phyloP scores from a whole-genome alignment of 2,888 invertebrate species.

The Pammene fasciana region DNA sequence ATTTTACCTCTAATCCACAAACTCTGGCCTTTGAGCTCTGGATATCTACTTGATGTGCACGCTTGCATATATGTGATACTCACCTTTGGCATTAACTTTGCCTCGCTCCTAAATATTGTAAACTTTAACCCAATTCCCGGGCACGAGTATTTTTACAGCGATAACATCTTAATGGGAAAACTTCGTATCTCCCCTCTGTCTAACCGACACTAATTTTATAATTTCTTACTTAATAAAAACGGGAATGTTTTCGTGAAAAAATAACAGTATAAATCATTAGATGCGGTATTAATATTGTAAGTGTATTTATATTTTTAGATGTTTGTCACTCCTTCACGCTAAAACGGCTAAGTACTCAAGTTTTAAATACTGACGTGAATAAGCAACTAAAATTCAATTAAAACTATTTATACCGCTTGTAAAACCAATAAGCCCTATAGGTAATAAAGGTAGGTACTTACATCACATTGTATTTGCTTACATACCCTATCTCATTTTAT shows the following conservation, averaged over 20 bases:
- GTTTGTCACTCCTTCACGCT: too few relatives aligned
- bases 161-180: constrained; percentile 30
- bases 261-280: constrained; percentile 18
- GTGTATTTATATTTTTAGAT: too few relatives aligned
- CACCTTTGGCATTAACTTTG: constrained; percentile 20
- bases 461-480: too few relatives aligned
- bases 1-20: not conserved
- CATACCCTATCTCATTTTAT: too few relatives aligned
- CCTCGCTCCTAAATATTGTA: constrained; percentile 20
- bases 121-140: constrained; percentile 20
- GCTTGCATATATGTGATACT: constrained; percentile 15
- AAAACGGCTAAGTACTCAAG: too few relatives aligned
- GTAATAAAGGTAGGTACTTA: too few relatives aligned
- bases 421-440: too few relatives aligned
- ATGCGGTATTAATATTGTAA: not conserved
- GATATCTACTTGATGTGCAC: constrained; percentile 11
- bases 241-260: constrained; percentile 7
- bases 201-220: constrained; percentile 25
- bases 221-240: constrained; percentile 21
- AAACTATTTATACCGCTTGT: too few relatives aligned
- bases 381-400: too few relatives aligned
- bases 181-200: constrained; percentile 22
- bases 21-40: constrained; percentile 18
- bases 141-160: constrained; percentile 19
- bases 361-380: too few relatives aligned